These are phyloP conservation scores for Penaeus monodon DNA, from an alignment of 2,888 invertebrate genomes.

Conservation along the genomic window DNA sequence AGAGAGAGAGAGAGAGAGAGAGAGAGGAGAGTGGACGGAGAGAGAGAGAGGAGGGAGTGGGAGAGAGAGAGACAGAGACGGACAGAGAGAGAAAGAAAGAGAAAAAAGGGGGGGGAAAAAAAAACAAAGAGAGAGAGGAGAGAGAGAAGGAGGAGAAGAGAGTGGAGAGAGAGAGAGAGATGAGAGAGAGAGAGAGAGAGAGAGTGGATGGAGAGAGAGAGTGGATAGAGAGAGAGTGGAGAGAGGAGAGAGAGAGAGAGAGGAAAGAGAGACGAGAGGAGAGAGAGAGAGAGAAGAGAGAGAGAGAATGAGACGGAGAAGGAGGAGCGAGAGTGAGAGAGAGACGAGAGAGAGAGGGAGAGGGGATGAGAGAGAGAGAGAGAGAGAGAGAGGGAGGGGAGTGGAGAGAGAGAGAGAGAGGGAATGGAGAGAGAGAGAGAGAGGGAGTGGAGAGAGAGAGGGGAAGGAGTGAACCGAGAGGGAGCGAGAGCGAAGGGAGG, in stretches of 20 bases:
- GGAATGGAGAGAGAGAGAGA: too few species aligned
- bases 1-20: not conserved
- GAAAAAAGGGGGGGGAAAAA: too few species aligned
- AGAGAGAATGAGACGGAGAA: too few species aligned
- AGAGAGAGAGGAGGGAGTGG: too few species aligned
- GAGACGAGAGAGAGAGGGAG: too few species aligned
- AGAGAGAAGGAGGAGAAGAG: not conserved
- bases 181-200: constrained; percentile 1
- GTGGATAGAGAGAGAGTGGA: not conserved
- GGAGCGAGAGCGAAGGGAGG: not conserved
- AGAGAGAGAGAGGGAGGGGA: too few species aligned
- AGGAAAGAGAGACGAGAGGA: not conserved
- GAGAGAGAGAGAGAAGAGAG: constrained; percentile 8
- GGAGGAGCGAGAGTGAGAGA: too few species aligned
- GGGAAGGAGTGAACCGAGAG: too few species aligned
- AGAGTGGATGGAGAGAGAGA: not conserved
- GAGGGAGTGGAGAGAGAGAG: not conserved
- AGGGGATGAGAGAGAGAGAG: not conserved
- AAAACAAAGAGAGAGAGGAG: not conserved
- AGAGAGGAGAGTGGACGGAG: not conserved
- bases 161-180: not conserved
- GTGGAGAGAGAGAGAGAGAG: not conserved
- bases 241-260: not conserved
- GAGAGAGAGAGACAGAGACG: too few species aligned
- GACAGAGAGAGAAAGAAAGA: too few species aligned